Base-by-base conservation (phyloP, 1,140 invertebrate species). In the Drosophila willistoni region DNA sequence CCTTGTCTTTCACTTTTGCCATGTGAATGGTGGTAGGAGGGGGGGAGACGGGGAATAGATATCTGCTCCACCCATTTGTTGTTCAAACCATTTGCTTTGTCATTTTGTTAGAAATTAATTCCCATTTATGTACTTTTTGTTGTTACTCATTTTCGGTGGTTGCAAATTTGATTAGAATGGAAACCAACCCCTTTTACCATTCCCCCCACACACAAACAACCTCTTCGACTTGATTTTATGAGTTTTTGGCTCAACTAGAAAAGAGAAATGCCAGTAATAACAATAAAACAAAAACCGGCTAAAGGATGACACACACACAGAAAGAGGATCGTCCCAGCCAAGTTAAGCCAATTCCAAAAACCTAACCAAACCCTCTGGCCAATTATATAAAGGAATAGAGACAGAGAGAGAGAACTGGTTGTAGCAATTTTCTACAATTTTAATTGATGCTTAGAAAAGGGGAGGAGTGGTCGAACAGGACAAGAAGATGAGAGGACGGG, bases 171-270 rank as follows among this genome's bases (percentile, higher is more conserved):
- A 83, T 83, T 74, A 79, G 64, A 66, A 67, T 66, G 36, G 54
- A 64, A n/a, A 33, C 29, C 29, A 19, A 10, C 19, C 22, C 14
- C 25, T 13, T 42, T 7, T 51, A 6, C n/a, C 5, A 33, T 1
- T 47, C 7, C 4, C 29, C 44, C 64, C 39, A 22, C 64, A 47
- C 59, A 41, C 41, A 71, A 70, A 77, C 77, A 86, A 71, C 71
- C 71, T 81, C 71, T 81, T 65, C 12, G 83, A 87, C 77, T 83
- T 71, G 79, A 80, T 87, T 87, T 87, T 87, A 87, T 87, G 84
- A 89, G 83, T 80, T 75, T 67, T 79, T 79, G 74, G 81, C 65
- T 74, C 79, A 85, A 82, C 83, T 86, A 77, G 72, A 29, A 74
- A 14, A 47, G 44, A 47, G 14, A 51, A 87, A 89, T 87, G 73